Evolutionary conservation across 2,888 invertebrate species (phyloP).

Genomic region (Hirtodrosophila alboralis): DNA sequence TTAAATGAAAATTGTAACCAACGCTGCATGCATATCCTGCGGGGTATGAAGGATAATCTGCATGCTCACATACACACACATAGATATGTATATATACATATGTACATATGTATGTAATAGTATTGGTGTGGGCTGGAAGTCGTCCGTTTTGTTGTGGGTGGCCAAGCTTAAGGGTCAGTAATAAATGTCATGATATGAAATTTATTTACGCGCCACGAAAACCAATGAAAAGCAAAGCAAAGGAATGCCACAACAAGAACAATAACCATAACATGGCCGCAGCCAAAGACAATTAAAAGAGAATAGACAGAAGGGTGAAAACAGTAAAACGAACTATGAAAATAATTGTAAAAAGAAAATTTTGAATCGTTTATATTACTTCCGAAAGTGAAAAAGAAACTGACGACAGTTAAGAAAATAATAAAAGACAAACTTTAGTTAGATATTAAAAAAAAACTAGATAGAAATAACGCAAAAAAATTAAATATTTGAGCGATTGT

Average conservation of each 20-base stretch:
- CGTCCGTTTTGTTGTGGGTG: slow-evolving; percentile 28
- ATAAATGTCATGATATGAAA: slow-evolving; percentile 80
- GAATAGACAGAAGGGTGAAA: slow-evolving; percentile 36
- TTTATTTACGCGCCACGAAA: slow-evolving; percentile 78
- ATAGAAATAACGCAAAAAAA: no score
- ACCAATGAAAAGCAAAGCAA: slow-evolving; percentile 69
- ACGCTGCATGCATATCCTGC: slow-evolving; percentile 53
- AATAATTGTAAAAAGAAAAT: slow-evolving; percentile 17
- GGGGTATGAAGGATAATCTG: slow-evolving; percentile 61
- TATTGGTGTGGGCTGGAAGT: slow-evolving; percentile 34
- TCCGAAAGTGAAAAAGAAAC: no score
- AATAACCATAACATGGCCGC: slow-evolving; percentile 43
- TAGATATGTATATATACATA: not conserved
- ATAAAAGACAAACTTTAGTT: no score
- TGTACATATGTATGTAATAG: slow-evolving; percentile 8
- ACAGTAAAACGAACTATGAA: slow-evolving; percentile 21
- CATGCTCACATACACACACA: slow-evolving; percentile 34
- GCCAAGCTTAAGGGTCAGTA: slow-evolving; percentile 74
- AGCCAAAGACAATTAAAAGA: slow-evolving; percentile 34
- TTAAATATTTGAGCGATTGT: no score
- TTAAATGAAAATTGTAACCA: slow-evolving; percentile 79
- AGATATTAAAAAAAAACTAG: no score
- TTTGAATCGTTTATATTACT: no score
- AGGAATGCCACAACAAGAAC: slow-evolving; percentile 60
- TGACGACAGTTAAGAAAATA: no score